Evolutionary conservation across 2,888 invertebrate genomes (phyloP).

Genomic region (Meloe dianella): DNA sequence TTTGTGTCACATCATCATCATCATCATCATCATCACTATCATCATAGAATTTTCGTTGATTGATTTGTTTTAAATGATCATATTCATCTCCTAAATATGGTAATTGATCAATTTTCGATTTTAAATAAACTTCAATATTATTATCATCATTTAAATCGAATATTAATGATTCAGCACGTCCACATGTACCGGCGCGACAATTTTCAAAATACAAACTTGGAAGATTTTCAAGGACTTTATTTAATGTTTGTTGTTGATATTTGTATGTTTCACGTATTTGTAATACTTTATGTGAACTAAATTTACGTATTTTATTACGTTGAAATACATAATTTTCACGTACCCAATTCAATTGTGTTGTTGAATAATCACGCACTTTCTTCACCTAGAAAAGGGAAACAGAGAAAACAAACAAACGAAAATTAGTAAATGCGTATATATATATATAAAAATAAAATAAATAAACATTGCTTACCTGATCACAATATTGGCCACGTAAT

Average conservation of each 20-base stretch:
- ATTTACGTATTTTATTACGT: constrained; percentile 91
- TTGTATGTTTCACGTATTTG: constrained; percentile 92
- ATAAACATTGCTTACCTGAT: constrained; percentile 71
- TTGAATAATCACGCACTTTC: constrained; percentile 90
- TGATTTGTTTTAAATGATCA: neutral
- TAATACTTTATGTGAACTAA: constrained; percentile 90
- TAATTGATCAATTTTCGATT: constrained; percentile 69
- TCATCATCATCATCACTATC: neutral
- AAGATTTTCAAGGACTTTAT: constrained; percentile 91
- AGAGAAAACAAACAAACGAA: too few relatives aligned
- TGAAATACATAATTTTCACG: constrained; percentile 96
- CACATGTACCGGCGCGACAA: constrained; percentile 85
- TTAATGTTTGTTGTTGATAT: constrained; percentile 92
- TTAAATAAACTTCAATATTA: constrained; percentile 71
- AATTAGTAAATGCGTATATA: too few relatives aligned
- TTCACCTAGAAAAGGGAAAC: constrained; percentile 70
- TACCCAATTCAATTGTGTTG: constrained; percentile 89
- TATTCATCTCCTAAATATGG: constrained; percentile 54
- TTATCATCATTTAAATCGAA: constrained; percentile 71
- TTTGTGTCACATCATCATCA: constrained; percentile 63
- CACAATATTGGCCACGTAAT: constrained; percentile 88
- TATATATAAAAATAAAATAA: constrained; percentile 13
- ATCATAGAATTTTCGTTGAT: neutral
- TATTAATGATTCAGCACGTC: constrained; percentile 75
- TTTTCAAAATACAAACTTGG: constrained; percentile 91